Evolutionary conservation across 2,797 vertebrate genomes (phyloP).

Genomic region (Gymnothorax reevesii): DNA sequence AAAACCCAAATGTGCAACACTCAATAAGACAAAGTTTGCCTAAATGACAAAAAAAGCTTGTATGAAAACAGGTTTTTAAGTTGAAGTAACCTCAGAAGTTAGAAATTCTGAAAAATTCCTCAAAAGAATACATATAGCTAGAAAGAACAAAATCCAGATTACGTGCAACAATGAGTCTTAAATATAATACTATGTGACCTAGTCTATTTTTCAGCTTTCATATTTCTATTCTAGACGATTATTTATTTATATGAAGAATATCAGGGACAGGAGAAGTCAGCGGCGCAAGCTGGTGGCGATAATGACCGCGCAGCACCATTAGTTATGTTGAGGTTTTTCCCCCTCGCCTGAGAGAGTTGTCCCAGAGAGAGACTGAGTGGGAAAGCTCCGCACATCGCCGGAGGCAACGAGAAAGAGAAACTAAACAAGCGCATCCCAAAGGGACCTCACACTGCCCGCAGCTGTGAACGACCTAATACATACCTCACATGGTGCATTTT

Average conservation of each 20-base stretch:
- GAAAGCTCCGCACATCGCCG: conserved; percentile 82
- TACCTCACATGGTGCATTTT: conserved; percentile 64
- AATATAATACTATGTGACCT: neutral
- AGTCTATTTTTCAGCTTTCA: neutral
- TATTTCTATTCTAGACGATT: neutral
- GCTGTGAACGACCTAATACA: conserved; percentile 83
- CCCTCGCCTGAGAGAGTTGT: conserved; percentile 63
- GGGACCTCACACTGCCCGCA: conserved; percentile 80
- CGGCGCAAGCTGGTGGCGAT: conserved; percentile 49
- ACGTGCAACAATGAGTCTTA: neutral
- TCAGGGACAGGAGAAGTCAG: neutral
- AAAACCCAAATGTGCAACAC: neutral
- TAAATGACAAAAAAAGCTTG: neutral
- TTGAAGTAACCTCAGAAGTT: neutral
- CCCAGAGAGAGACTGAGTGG: conserved; percentile 76
- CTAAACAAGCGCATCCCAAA: conserved; percentile 86
- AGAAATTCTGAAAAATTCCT: neutral
- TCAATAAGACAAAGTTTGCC: neutral
- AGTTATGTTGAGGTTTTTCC: conserved; percentile 66
- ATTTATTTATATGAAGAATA: neutral
- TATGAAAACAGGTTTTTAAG: neutral
- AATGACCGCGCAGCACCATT: conserved; percentile 72
- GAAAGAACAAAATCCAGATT: neutral
- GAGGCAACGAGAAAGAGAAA: conserved; percentile 82
- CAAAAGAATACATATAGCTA: neutral